Evolutionary conservation across 2,113 vertebrate genomes (phyloP), one percentile per base, ranked within the genome.

Genomic region (Danio rerio): DNA sequence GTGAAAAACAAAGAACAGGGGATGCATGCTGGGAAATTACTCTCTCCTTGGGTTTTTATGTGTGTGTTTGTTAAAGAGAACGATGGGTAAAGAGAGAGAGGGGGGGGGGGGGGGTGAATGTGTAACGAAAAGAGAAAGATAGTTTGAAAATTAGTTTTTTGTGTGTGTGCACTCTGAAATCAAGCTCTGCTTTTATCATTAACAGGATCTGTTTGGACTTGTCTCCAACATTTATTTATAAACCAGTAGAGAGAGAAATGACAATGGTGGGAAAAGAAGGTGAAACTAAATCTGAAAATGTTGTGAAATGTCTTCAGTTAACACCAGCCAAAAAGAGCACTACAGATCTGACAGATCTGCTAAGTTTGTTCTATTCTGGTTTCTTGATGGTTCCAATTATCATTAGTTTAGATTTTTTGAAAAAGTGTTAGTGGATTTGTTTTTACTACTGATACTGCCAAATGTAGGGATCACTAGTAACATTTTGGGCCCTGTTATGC

Each of bases 1-100:
- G 80, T 50, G 47, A 61, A 62, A 59, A 73, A 53, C 70, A 43
- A 21, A 31, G 31, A 73, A 62, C 69, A 73, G 58, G 31, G 56
- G 42, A 52, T 18, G 20, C 59, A 61, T 55, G 45, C 56, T 73
- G 69, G 58, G 47, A 47, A 73, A 15, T 42, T 21, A 13, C n/a
- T 61, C 56, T 61, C 56, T 62, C 56, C 45, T 42, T 21, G 5
- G 56, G 13, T 77, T 52, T 76, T 10, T 68, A 59, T 47, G 47
- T 71, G 12, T 82, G 80, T 77, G 71, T 31, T 69, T 78, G 68
- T 21, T 15, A 5, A 59, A 73, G 73, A 76, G 18, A 62, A 76
- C 4, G 43, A 59, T 62, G 45, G 56, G 45, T 45, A 75, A 43
- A 59, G 40, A 45, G 11, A 31, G 31, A 59, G 16, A 6, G 43